Base-by-base conservation (phyloP, 2,113 vertebrate genomes). In the Gambusia holbrooki region DNA sequence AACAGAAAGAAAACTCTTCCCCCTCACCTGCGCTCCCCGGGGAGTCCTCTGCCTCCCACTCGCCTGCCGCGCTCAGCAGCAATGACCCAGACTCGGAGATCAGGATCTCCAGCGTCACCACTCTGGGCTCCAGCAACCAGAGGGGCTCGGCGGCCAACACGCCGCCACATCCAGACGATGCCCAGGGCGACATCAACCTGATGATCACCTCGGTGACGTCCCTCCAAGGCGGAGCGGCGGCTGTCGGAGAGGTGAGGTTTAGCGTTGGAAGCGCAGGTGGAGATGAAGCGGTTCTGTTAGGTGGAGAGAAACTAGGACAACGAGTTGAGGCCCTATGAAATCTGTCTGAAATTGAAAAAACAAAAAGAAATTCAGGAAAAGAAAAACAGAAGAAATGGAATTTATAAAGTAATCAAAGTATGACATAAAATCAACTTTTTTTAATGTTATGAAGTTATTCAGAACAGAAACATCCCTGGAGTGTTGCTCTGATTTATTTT, bases 151-250 rank as follows among this genome's bases (percentile, higher is more conserved):
- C 79, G 25, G 45, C 0, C 3, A 66, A 76, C 84, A 92, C 91
- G 71, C 87, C 79, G 1, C 25, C 73, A 3, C 76, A 86, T 67
- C 11, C 92, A 62, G 69, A 84, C 69, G 94, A 96, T 5, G 87
- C 85, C 68, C 91, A 88, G 91, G 79, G 80, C 30, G 97, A 98
- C 92, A 96, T 98, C 95, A 97, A 97, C 94, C 94, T 99, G 93
- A 96, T 97, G 96, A 99, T 99, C 88, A 98, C 97, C 78, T 97
- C 97, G 66, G 98, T 99, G 88, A 99, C 97, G 0, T 99, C 98
- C 29, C 94, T 99, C 90, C 97, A 98, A 89, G 96, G 93, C 76
- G 88, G 87, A 91, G 48, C 82, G 0, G 42, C 75, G 0, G 72
- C 69, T 2, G 58, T 66, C 1, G 12, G 92, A 91, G 92, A 84